Conservation (phyloP, 2,797 vertebrate species). For the Scomberomorus guttatus region DNA sequence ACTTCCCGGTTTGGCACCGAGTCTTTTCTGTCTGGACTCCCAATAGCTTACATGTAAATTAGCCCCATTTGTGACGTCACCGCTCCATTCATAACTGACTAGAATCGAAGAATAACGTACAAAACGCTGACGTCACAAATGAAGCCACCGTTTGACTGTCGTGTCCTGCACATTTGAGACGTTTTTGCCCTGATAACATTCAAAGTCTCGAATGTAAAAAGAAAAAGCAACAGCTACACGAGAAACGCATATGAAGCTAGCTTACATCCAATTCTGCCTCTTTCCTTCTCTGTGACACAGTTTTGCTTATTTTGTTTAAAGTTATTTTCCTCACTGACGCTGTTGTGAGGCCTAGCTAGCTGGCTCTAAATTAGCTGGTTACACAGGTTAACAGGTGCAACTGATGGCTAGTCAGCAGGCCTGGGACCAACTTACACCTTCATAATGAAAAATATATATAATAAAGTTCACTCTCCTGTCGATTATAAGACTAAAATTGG, state of each 20-base stretch:
- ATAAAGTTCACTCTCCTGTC: not conserved
- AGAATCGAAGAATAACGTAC: not conserved
- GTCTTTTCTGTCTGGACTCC: too few relatives aligned
- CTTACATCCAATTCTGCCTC: not conserved
- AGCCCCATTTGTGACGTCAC: too few relatives aligned
- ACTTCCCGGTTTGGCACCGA: constrained; percentile 30
- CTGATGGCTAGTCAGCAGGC: too few relatives aligned
- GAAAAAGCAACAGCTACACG: too few relatives aligned
- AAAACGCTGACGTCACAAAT: not conserved
- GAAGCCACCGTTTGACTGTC: not conserved
- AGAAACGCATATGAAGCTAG: not conserved
- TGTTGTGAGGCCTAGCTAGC: too few relatives aligned
- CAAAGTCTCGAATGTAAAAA: too few relatives aligned
- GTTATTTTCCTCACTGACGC: too few relatives aligned
- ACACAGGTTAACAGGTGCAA: not conserved
- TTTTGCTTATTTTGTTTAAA: too few relatives aligned
- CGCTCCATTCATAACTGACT: not conserved
- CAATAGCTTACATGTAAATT: too few relatives aligned
- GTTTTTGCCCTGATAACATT: too few relatives aligned
- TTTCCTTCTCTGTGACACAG: too few relatives aligned
- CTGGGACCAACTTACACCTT: not conserved
- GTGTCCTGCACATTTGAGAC: too few relatives aligned
- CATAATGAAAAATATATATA: not conserved
- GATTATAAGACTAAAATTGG: not conserved
- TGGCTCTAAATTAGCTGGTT: not conserved